Conservation (phyloP, 2,888 invertebrate species). For the Serripes groenlandicus region DNA sequence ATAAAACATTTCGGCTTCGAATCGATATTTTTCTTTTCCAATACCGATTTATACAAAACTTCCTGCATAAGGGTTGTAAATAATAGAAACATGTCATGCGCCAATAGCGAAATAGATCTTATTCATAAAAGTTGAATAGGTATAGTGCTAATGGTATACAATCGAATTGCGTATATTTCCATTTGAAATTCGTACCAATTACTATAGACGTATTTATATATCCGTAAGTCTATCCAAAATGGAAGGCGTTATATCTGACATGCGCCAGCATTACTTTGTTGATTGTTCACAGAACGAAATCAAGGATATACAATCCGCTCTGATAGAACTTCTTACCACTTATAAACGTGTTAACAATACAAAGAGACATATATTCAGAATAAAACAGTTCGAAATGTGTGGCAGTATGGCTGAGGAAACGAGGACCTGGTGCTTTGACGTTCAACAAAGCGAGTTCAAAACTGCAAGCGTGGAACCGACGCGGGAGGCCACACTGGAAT, state of each 20-base stretch:
- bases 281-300: background rate
- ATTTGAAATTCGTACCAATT: too few relatives aligned
- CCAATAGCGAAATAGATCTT: too few relatives aligned
- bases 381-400: background rate
- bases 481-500: background rate
- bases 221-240: too few relatives aligned
- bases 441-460: background rate
- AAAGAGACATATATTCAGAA: background rate
- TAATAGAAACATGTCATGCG: too few relatives aligned
- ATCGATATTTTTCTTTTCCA: too few relatives aligned
- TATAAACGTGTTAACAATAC: background rate
- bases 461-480: background rate
- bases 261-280: background rate
- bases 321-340: background rate
- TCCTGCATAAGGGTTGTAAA: too few relatives aligned
- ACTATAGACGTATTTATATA: too few relatives aligned
- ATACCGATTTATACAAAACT: too few relatives aligned
- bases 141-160: too few relatives aligned
- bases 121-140: too few relatives aligned
- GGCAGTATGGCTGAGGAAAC: conserved; percentile 6
- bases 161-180: too few relatives aligned
- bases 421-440: background rate
- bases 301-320: background rate
- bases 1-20: too few relatives aligned
- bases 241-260: background rate